Evolutionary conservation across 2,888 invertebrate species (phyloP).

Genomic region (Sisyra nigra): DNA sequence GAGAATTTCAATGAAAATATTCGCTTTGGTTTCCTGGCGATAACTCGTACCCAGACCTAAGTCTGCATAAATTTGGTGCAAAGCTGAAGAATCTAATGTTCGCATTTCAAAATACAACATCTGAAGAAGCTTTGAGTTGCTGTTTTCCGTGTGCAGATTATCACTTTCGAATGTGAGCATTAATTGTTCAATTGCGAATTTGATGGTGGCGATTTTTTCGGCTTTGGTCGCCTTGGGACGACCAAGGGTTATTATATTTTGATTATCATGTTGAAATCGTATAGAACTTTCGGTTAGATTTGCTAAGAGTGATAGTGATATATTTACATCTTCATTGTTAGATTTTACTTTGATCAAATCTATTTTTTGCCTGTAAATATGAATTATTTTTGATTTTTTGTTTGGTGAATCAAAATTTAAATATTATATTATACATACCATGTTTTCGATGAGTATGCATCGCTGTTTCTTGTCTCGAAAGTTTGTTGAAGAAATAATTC

Average conservation of each 20-base stretch:
- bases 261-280: not conserved
- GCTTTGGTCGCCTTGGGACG: constrained; percentile 4
- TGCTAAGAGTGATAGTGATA: not conserved
- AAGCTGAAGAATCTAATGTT: constrained; percentile 24
- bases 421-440: constrained; percentile 7
- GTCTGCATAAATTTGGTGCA: constrained; percentile 34
- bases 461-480: constrained; percentile 10
- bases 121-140: constrained; percentile 7
- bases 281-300: not conserved
- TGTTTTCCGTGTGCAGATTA: constrained; percentile 6
- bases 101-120: constrained; percentile 22
- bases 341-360: not conserved
- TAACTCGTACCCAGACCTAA: constrained; percentile 54
- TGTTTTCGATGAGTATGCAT: constrained; percentile 9
- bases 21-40: constrained; percentile 53
- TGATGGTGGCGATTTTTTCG: constrained; percentile 2
- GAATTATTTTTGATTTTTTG: too few relatives aligned
- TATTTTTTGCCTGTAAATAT: not conserved
- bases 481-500: constrained; percentile 9
- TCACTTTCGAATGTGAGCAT: constrained; percentile 10
- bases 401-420: too few relatives aligned
- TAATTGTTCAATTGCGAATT: constrained; percentile 7
- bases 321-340: too few relatives aligned
- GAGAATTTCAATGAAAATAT: constrained; percentile 54
- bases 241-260: constrained; percentile 1